Conservation (phyloP, 2,797 vertebrate genomes). For the Characodon lateralis region DNA sequence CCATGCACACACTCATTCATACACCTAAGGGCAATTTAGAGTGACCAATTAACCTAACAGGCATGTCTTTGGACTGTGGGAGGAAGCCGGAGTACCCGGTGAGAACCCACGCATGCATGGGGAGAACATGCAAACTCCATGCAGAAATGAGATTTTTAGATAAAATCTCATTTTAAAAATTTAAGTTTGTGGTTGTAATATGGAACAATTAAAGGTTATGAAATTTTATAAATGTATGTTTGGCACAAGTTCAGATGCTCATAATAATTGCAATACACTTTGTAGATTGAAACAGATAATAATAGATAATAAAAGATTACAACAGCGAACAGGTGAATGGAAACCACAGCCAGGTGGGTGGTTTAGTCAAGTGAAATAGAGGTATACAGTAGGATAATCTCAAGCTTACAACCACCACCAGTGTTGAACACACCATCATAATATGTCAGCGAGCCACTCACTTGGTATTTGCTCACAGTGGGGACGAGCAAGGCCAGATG, state of each 20-base stretch:
- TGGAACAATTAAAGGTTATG: not conserved
- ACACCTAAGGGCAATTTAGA: no score
- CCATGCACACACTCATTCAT: no score
- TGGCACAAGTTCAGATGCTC: conserved; percentile 25
- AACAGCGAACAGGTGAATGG: conserved; percentile 45
- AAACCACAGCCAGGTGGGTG: conserved; percentile 46
- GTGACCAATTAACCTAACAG: no score
- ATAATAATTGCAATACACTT: conserved; percentile 27
- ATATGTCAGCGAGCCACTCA: conserved; percentile 58
- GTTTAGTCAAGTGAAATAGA: conserved; percentile 39
- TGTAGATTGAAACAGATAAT: conserved; percentile 6
- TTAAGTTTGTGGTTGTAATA: not conserved
- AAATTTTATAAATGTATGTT: not conserved
- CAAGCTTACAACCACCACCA: conserved; percentile 58
- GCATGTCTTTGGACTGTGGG: no score
- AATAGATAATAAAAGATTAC: conserved; percentile 21
- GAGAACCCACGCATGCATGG: no score
- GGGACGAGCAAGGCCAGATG: conserved; percentile 69
- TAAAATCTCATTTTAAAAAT: not conserved
- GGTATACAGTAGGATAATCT: conserved; percentile 57
- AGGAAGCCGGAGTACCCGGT: no score
- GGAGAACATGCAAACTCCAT: no score
- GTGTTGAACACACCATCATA: conserved; percentile 65
- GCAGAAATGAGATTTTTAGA: no score
- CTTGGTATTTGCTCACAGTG: conserved; percentile 58